Conservation (phyloP, 2,113 vertebrate genomes). For the Nerophis lumbriciformis region DNA sequence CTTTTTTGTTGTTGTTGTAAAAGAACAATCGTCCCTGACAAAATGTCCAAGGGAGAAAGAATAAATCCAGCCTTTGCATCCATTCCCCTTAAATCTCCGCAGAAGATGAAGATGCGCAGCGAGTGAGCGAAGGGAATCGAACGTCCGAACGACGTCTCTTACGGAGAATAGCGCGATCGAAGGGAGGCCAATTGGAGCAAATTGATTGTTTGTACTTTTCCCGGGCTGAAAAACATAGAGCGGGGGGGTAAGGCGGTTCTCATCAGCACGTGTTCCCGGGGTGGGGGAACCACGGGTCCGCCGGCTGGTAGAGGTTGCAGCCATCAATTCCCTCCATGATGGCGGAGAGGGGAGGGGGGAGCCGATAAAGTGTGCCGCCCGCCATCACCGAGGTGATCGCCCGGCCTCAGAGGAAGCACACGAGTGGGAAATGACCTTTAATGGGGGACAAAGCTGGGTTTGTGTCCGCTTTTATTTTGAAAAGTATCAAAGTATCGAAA, state of each 20-base stretch:
- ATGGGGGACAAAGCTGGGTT: constrained; percentile 10
- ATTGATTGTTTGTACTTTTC: constrained; percentile 67
- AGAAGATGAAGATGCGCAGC: constrained; percentile 44
- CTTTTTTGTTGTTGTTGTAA: neutral
- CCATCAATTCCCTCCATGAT: constrained; percentile 66
- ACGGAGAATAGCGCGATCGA: constrained; percentile 38
- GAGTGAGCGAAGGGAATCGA: constrained; percentile 38
- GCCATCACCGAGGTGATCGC: constrained; percentile 33
- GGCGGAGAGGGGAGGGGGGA: neutral
- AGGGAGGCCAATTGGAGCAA: constrained; percentile 38
- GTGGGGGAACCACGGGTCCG: constrained; percentile 29
- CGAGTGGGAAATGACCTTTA: too few species aligned
- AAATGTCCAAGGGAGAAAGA: constrained; percentile 61
- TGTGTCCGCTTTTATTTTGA: constrained; percentile 12
- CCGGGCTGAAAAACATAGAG: constrained; percentile 48
- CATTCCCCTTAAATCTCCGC: constrained; percentile 32
- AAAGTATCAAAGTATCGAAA: too few species aligned
- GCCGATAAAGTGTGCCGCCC: constrained; percentile 30
- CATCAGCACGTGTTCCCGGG: constrained; percentile 49
- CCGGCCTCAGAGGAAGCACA: constrained; percentile 14
- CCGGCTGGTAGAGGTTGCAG: constrained; percentile 34
- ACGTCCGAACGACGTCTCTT: constrained; percentile 39
- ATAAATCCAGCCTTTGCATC: constrained; percentile 53
- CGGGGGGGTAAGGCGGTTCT: constrained; percentile 36
- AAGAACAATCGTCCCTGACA: constrained; percentile 49